Base-by-base conservation (phyloP, 2,113 vertebrate species). In the Gasterosteus aculeatus region DNA sequence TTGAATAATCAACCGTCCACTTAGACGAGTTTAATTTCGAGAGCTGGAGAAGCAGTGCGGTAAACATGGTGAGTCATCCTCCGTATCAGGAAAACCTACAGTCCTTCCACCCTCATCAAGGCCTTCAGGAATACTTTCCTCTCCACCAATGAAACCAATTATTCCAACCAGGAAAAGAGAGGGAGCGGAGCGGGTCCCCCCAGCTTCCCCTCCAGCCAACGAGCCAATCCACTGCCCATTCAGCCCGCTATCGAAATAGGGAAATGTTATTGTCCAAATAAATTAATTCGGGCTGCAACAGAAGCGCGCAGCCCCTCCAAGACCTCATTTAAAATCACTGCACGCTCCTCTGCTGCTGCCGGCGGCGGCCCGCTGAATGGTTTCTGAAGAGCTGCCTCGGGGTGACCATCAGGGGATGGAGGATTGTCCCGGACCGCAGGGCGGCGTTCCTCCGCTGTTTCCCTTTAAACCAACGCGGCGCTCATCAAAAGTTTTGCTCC, bases 201-300 rank as follows among this genome's bases (percentile, higher is more conserved):
- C 61, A n/a, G 62, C 69, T 75, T 69, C 64, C 66, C 64, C 64
- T 78, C 54, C 7, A n/a, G 63, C 75, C 67, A 49, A 72, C 60
- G 47, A 83, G 63, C 61, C 81, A 75, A 62, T 86, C 75, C 82
- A 70, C 85, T 77, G 4, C 54, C 58, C 41, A 29, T 62, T 72
- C 42, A 19, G 42, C 78, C 69, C 31, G 5, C n/a, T 61, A 64
- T 67, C 38, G 70, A 85, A 39, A 78, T 54, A 62, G 70, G 85
- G 72, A 82, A 84, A 82, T 82, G 85, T 83, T 87, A 72, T 87
- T 85, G 69, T 87, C 81, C 63, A 85, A 87, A 82, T 80, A 86
- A 76, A 88, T 87, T 78, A 59, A 85, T 79, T 75, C 78, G 69
- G 56, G 78, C 78, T 66, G 67, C 70, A 26, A 47, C 19, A 65